Conservation (phyloP, 2,113 vertebrate species). For the Ochotona curzoniae region DNA sequence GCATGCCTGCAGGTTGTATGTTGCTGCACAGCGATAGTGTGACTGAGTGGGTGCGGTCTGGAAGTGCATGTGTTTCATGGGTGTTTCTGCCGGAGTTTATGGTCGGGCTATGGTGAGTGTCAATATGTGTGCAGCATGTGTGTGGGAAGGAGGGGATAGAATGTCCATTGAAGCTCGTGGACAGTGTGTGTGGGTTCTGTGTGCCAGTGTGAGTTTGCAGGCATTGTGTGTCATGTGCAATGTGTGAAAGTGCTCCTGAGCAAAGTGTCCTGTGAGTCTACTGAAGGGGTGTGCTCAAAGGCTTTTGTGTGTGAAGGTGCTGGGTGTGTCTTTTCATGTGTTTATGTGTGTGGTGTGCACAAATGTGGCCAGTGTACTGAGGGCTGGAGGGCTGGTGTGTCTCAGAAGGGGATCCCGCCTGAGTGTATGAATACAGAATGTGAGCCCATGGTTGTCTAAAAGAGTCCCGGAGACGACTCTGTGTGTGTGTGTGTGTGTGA, state of each 20-base stretch:
- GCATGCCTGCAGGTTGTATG: slow-evolving; percentile 46
- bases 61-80: slow-evolving; percentile 52
- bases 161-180: neutral
- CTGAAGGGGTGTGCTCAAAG: slow-evolving; percentile 51
- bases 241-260: neutral
- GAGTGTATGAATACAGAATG: neutral
- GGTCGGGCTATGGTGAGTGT: slow-evolving; percentile 32
- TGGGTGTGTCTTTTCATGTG: neutral
- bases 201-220: slow-evolving; percentile 1
- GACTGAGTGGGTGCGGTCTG: slow-evolving; percentile 55
- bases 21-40: slow-evolving; percentile 42
- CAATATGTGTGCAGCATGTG: neutral
- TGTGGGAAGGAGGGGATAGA: neutral
- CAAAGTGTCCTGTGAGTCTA: neutral
- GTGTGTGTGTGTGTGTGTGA: neutral
- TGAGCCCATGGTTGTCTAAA: slow-evolving; percentile 33
- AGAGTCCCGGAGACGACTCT: neutral
- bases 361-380: slow-evolving; percentile 10
- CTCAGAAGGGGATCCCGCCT: neutral
- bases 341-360: slow-evolving; percentile 8
- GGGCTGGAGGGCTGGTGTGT: neutral
- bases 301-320: slow-evolving; percentile 41
- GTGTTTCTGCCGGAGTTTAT: slow-evolving; percentile 49
- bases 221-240: slow-evolving; percentile 14
- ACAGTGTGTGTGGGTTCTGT: slow-evolving; percentile 9